These are phyloP conservation scores for Drosophila malerkotliana DNA, from an alignment of 1,140 invertebrate species.

Conservation along the genomic window DNA sequence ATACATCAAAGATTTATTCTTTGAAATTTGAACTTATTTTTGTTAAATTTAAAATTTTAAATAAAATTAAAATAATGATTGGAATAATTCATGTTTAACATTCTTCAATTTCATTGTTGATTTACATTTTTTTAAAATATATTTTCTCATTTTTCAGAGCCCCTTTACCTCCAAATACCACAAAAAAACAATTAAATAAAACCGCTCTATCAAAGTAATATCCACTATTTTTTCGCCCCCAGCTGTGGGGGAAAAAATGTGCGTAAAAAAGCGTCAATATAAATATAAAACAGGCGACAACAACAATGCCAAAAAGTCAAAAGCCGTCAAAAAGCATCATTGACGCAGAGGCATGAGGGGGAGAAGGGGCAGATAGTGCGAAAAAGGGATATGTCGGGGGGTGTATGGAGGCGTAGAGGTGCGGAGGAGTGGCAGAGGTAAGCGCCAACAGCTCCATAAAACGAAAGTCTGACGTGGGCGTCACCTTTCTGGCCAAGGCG, in stretches of 20 bases:
- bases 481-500: constrained; percentile 25
- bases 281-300: constrained; percentile 58
- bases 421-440: constrained; percentile 6
- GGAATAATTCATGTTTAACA: too few species aligned
- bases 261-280: constrained; percentile 55
- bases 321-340: constrained; percentile 71
- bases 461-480: constrained; percentile 15
- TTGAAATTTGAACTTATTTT: too few species aligned
- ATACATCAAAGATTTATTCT: too few species aligned
- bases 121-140: too few species aligned
- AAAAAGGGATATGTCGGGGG: constrained; percentile 4
- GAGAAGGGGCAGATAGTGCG: not conserved
- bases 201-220: not conserved
- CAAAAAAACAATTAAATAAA: not conserved
- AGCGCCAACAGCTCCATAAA: constrained; percentile 13
- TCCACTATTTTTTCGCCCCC: constrained; percentile 15
- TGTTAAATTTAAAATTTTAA: too few species aligned
- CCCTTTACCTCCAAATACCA: not conserved
- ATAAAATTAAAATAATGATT: too few species aligned
- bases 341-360: not conserved
- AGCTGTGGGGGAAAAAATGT: not conserved
- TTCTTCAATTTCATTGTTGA: too few species aligned
- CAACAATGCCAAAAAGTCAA: constrained; percentile 62
- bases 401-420: not conserved
- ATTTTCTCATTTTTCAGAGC: too few species aligned